Evolutionary conservation across 2,888 invertebrate genomes (phyloP).

Genomic region (Dolomedes plantarius): DNA sequence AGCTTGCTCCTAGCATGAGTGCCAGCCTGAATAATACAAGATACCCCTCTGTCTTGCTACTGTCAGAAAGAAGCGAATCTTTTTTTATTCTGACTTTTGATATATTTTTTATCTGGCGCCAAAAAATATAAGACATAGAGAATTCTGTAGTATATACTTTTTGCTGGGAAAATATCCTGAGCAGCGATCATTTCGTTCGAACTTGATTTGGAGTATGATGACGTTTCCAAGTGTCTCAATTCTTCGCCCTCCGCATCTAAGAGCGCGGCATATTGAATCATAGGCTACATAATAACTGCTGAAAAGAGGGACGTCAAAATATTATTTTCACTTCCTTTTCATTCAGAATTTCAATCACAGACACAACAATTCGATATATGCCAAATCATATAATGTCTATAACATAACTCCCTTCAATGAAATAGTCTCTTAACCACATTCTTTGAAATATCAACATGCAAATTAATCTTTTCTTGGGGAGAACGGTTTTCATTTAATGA

Average conservation of each 20-base stretch:
- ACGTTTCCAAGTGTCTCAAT: constrained; percentile 52
- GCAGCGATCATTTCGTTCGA: constrained; percentile 44
- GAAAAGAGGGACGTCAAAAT: constrained; percentile 22
- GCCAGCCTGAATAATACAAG: constrained; percentile 69
- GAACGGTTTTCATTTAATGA: too few species aligned
- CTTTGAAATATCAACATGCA: too few species aligned
- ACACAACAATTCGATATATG: background rate
- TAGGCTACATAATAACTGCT: constrained; percentile 55
- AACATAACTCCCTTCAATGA: too few species aligned
- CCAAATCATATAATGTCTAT: background rate
- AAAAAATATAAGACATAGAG: constrained; percentile 61
- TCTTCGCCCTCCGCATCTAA: constrained; percentile 31
- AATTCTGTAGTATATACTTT: constrained; percentile 40
- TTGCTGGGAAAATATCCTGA: constrained; percentile 42
- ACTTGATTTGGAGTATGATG: constrained; percentile 68
- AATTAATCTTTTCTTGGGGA: too few species aligned
- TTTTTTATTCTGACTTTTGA: constrained; percentile 47
- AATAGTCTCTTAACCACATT: too few species aligned
- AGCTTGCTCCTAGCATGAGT: constrained; percentile 40
- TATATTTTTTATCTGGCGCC: constrained; percentile 41
- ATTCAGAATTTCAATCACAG: constrained; percentile 29
- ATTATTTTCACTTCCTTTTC: background rate
- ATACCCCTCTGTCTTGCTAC: constrained; percentile 60
- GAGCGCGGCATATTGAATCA: constrained; percentile 58
- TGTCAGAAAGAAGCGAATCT: constrained; percentile 53